phyloP scores from a whole-genome alignment of 1,140 invertebrate genomes.

The Polypedilum vanderplanki region DNA sequence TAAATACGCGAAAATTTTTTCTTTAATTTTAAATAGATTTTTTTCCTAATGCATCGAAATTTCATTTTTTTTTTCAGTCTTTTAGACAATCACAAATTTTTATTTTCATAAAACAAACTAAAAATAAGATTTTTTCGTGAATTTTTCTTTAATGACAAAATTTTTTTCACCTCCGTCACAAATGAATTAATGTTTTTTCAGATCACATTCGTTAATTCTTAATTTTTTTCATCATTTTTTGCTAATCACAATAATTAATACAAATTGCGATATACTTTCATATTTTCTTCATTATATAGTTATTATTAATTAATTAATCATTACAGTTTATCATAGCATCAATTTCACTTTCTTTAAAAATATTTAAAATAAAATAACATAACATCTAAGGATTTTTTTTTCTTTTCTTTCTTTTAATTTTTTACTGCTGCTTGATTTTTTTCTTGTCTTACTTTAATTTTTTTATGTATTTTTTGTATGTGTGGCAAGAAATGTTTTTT shows the following conservation, averaged over 20 bases:
- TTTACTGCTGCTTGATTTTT: background rate
- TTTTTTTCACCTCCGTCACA: slow-evolving; percentile 14
- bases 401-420: background rate
- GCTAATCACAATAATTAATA: slow-evolving; percentile 28
- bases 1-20: slow-evolving; percentile 30
- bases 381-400: slow-evolving; percentile 7
- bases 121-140: slow-evolving; percentile 26
- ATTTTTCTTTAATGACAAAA: slow-evolving; percentile 15
- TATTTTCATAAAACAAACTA: slow-evolving; percentile 27
- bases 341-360: background rate
- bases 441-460: no score
- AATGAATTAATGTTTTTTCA: slow-evolving; percentile 17
- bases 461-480: no score
- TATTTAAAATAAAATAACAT: background rate
- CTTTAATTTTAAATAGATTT: slow-evolving; percentile 32
- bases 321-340: slow-evolving; percentile 6
- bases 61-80: slow-evolving; percentile 29
- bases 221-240: slow-evolving; percentile 15
- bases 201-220: slow-evolving; percentile 21
- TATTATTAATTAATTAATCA: no score
- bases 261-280: slow-evolving; percentile 23
- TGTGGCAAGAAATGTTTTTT: no score
- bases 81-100: slow-evolving; percentile 34
- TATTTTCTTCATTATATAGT: no score
- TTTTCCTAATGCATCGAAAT: slow-evolving; percentile 28